Evolutionary conservation across 2,113 vertebrate genomes (phyloP).

Genomic region (Eidolon helvum): DNA sequence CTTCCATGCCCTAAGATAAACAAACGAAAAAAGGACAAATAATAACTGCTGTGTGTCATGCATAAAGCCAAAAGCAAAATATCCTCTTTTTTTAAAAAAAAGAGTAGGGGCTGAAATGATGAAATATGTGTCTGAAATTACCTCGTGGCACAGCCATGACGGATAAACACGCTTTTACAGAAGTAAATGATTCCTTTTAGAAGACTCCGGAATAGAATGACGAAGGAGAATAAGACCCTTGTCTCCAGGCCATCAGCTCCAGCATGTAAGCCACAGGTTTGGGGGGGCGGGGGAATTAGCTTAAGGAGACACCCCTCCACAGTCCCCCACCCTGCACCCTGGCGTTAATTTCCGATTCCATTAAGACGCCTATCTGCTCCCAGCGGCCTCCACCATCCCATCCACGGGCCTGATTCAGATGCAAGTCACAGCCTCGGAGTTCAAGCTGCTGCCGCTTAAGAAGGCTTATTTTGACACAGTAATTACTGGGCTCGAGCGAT

Average conservation of each 20-base stretch:
- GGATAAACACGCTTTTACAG: neutral
- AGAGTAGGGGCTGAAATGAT: neutral
- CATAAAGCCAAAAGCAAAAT: slow-evolving; percentile 35
- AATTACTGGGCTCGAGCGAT: slow-evolving; percentile 91
- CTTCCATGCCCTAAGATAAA: neutral
- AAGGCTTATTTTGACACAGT: slow-evolving; percentile 94
- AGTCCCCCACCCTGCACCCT: neutral
- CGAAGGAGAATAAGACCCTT: neutral
- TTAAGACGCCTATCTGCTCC: slow-evolving; percentile 64
- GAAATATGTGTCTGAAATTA: neutral
- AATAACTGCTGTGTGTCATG: neutral
- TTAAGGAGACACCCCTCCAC: slow-evolving; percentile 60
- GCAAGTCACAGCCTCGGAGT: slow-evolving; percentile 85
- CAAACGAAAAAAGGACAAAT: neutral
- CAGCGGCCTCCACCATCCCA: neutral
- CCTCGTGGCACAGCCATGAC: neutral
- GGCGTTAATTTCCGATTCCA: slow-evolving; percentile 80
- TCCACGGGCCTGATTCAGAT: slow-evolving; percentile 78
- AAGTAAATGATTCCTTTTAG: neutral
- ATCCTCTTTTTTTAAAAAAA: neutral
- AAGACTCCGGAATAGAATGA: neutral
- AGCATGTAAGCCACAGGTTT: slow-evolving; percentile 56
- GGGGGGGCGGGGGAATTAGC: slow-evolving; percentile 51
- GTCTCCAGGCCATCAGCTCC: slow-evolving; percentile 55
- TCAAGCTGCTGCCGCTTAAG: slow-evolving; percentile 90